Conservation (phyloP, 2,888 invertebrate species). For the Macroteleia sp. region DNA sequence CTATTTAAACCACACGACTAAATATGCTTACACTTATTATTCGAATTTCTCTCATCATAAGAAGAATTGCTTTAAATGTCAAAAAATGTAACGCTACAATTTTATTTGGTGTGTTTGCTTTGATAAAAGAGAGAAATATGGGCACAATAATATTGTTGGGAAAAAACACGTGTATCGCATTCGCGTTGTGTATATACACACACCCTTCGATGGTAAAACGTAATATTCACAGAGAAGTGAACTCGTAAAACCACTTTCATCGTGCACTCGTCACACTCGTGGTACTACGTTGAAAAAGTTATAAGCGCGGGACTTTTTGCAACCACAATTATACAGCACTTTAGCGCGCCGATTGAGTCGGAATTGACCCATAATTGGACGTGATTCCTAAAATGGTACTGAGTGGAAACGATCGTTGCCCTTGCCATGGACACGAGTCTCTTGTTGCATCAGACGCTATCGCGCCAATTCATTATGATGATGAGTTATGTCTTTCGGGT, state of each 20-base stretch:
- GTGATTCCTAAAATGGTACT: constrained; percentile 71
- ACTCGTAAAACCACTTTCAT: constrained; percentile 74
- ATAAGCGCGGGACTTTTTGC: constrained; percentile 40
- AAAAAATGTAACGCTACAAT: too few species aligned
- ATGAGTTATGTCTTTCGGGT: constrained; percentile 36
- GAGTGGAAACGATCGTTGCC: constrained; percentile 62
- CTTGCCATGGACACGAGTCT: constrained; percentile 34
- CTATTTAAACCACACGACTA: too few species aligned
- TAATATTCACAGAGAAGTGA: constrained; percentile 59
- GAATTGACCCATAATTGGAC: constrained; percentile 63
- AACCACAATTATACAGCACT: constrained; percentile 62
- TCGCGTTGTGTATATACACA: not conserved
- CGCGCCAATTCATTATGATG: constrained; percentile 42
- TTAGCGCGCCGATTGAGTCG: constrained; percentile 54
- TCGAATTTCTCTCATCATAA: too few species aligned
- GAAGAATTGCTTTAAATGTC: too few species aligned
- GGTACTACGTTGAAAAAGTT: constrained; percentile 51
- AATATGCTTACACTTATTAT: too few species aligned
- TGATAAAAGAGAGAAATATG: too few species aligned
- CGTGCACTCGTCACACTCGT: constrained; percentile 56
- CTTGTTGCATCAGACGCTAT: constrained; percentile 55
- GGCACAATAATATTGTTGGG: too few species aligned
- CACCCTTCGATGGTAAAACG: constrained; percentile 17
- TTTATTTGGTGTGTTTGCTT: too few species aligned
- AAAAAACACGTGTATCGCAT: too few species aligned